phyloP scores from a whole-genome alignment of 2,113 vertebrate species.

The Loxodonta africana region DNA sequence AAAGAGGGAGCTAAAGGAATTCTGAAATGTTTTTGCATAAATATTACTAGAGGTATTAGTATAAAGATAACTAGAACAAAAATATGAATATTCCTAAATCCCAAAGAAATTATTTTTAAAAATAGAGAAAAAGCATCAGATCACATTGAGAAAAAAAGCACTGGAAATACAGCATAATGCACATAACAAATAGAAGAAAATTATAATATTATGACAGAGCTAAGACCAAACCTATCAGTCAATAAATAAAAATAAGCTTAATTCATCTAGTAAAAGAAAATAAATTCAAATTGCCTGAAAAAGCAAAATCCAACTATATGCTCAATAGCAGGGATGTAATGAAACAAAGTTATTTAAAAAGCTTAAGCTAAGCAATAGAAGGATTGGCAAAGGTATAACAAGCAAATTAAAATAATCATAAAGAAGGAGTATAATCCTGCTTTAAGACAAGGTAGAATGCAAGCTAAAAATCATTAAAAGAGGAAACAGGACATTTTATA shows the following conservation, averaged over 20 bases:
- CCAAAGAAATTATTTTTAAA: background rate
- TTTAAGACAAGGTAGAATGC: background rate
- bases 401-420: slow-evolving; percentile 4
- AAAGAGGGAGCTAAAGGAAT: background rate
- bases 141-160: background rate
- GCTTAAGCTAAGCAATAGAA: background rate
- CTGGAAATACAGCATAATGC: background rate
- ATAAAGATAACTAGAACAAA: background rate
- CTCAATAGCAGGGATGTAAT: background rate
- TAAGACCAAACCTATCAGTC: background rate
- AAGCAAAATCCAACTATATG: background rate
- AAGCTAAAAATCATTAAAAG: too few relatives aligned
- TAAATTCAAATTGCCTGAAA: background rate
- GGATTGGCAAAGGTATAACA: background rate
- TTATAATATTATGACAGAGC: background rate
- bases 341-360: background rate
- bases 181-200: background rate
- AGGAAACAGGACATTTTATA: too few relatives aligned
- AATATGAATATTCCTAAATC: background rate
- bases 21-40: background rate
- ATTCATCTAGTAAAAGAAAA: background rate
- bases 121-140: background rate
- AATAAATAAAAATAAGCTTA: slow-evolving; percentile 5
- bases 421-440: background rate
- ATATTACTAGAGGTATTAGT: background rate